Conservation (phyloP, 2,888 invertebrate species). For the Sericinus montela region DNA sequence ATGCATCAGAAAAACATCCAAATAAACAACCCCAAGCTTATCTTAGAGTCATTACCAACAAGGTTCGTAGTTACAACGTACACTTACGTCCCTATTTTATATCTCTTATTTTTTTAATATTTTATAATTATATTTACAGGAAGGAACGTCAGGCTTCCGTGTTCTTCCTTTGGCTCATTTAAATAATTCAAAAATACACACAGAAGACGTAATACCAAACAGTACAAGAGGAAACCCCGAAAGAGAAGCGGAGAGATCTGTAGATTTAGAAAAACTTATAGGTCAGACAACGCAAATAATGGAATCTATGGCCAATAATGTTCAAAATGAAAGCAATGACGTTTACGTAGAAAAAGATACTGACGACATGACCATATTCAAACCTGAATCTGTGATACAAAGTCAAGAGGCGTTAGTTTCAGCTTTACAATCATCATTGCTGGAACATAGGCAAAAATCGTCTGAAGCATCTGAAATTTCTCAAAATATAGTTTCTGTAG, state of each 20-base stretch:
- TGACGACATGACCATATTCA: background rate
- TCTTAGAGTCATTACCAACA: constrained; percentile 52
- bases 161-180: constrained; percentile 58
- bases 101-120: background rate
- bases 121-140: constrained; percentile 41
- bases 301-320: constrained; percentile 23
- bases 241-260: constrained; percentile 60
- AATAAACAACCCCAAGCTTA: constrained; percentile 58
- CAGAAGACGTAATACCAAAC: constrained; percentile 35
- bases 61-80: constrained; percentile 33
- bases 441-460: background rate
- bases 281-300: constrained; percentile 38
- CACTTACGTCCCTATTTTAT: background rate
- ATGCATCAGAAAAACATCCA: constrained; percentile 62
- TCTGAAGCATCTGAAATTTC: background rate
- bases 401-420: background rate
- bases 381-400: background rate
- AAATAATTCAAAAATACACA: constrained; percentile 42
- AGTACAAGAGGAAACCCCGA: constrained; percentile 43
- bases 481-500: background rate
- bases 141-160: constrained; percentile 43
- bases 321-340: constrained; percentile 5
- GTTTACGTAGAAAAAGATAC: constrained; percentile 3
- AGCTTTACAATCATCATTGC: constrained; percentile 1
- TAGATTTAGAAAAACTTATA: constrained; percentile 63